Percentiles rank a stretch among this genome's conserved stretches.
Conservation (phyloP, 64 coral and sea anemone species). For the Montipora sp. region DNA sequence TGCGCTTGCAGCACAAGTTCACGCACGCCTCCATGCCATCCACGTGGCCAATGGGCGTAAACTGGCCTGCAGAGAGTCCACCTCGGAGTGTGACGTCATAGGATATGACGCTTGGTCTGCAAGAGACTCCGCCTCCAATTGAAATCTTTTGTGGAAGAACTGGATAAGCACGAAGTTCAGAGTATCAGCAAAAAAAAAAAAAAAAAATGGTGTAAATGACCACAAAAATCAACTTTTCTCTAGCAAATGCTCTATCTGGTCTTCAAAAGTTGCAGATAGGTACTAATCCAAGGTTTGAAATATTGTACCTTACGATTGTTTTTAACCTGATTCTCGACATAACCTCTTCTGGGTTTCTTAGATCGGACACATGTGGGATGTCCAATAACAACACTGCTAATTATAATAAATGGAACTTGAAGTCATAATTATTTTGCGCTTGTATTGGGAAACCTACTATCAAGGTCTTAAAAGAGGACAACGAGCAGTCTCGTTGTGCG, state of each 20-base stretch:
- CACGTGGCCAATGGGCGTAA: conserved; percentile 80
- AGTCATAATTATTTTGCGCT: no score
- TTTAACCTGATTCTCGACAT: no score
- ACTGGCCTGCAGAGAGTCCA: conserved; percentile 76
- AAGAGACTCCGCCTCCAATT: conserved; percentile 60
- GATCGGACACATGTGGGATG: no score
- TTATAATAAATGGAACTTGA: no score
- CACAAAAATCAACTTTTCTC: background rate
- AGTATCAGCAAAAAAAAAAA: background rate
- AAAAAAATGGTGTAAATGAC: background rate
- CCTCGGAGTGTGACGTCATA: conserved; percentile 92
- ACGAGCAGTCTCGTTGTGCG: no score
- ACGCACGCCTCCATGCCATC: conserved; percentile 88
- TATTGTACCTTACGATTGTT: no score
- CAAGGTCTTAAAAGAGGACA: no score
- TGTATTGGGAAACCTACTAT: no score
- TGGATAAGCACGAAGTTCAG: background rate
- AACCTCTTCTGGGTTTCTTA: no score
- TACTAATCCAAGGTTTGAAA: no score
- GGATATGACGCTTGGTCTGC: conserved; percentile 79
- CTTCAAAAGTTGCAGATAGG: no score
- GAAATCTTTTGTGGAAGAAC: conserved; percentile 78
- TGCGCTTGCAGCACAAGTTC: conserved; percentile 72
- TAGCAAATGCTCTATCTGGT: background rate
- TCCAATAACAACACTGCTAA: no score